Conservation (phyloP, 2,888 invertebrate genomes). For the Tetramorium bicarinatum region DNA sequence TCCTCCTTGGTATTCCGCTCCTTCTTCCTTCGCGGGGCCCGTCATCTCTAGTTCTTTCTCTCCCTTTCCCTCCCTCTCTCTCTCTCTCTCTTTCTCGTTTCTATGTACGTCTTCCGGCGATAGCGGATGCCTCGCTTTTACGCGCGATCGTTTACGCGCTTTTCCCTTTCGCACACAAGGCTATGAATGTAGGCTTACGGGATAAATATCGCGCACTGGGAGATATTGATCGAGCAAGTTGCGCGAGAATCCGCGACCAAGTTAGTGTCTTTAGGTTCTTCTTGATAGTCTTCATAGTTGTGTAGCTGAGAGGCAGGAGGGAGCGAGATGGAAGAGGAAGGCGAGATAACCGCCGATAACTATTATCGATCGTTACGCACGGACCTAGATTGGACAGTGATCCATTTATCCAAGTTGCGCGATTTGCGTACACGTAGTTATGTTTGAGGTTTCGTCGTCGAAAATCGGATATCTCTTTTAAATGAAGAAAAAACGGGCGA, state of each 20-base stretch:
- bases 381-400: conserved; percentile 26
- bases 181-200: conserved; percentile 49
- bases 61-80: neutral
- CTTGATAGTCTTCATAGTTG: conserved; percentile 27
- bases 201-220: conserved; percentile 43
- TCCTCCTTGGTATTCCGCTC: conserved; percentile 57
- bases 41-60: conserved; percentile 41
- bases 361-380: conserved; percentile 36
- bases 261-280: conserved; percentile 30
- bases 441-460: conserved; percentile 10
- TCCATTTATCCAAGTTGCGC: conserved; percentile 24
- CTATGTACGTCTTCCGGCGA: conserved; percentile 32
- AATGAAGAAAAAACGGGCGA: neutral
- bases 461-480: neutral
- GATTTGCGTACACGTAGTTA: neutral
- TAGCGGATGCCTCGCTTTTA: conserved; percentile 55
- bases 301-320: conserved; percentile 18
- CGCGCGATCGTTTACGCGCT: conserved; percentile 59
- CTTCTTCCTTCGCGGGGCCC: conserved; percentile 51
- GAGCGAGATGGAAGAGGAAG: neutral
- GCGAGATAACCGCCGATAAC: conserved; percentile 32
- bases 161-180: conserved; percentile 42
- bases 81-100: conserved; percentile 8
- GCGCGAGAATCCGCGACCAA: conserved; percentile 22
- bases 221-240: conserved; percentile 49